phyloP scores from a whole-genome alignment of 2,797 vertebrate genomes.

The Leucoraja ocellata region DNA sequence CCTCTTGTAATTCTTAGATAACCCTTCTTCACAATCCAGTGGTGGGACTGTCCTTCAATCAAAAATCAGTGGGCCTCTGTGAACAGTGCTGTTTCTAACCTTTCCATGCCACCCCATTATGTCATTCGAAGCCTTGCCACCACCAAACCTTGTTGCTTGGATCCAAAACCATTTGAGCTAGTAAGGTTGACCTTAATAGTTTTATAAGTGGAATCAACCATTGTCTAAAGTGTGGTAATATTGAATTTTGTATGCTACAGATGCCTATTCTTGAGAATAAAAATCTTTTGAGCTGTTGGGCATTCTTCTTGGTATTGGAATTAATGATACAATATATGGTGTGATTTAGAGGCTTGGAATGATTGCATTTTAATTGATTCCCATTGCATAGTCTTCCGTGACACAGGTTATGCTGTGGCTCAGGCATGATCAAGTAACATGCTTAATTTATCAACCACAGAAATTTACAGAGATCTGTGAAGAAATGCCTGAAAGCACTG shows the following conservation, averaged over 20 bases:
- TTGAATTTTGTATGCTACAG: background rate
- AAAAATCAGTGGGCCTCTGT: too few relatives aligned
- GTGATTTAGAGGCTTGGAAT: background rate
- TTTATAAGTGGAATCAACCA: background rate
- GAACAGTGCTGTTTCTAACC: too few relatives aligned
- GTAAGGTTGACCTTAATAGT: too few relatives aligned
- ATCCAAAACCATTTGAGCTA: too few relatives aligned
- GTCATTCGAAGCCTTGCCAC: too few relatives aligned
- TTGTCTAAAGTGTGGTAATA: background rate
- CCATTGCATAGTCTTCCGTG: background rate
- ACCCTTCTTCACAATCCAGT: too few relatives aligned
- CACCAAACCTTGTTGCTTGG: too few relatives aligned
- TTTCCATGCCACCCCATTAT: too few relatives aligned
- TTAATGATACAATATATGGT: background rate
- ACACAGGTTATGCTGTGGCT: too few relatives aligned
- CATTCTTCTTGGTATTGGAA: background rate
- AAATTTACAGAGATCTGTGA: background rate
- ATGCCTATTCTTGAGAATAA: background rate
- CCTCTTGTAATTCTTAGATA: too few relatives aligned
- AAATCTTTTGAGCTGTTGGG: background rate
- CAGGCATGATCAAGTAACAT: background rate
- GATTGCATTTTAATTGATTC: background rate
- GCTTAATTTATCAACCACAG: background rate
- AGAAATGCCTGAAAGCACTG: background rate
- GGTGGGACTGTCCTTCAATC: too few relatives aligned